A percentile compares a stretch with the other conserved stretches of the same genome.
These are phyloP conservation scores for Ptychodera flava DNA, from an alignment of 35 echinoderm and acorn worm genomes.

Conservation along the genomic window DNA sequence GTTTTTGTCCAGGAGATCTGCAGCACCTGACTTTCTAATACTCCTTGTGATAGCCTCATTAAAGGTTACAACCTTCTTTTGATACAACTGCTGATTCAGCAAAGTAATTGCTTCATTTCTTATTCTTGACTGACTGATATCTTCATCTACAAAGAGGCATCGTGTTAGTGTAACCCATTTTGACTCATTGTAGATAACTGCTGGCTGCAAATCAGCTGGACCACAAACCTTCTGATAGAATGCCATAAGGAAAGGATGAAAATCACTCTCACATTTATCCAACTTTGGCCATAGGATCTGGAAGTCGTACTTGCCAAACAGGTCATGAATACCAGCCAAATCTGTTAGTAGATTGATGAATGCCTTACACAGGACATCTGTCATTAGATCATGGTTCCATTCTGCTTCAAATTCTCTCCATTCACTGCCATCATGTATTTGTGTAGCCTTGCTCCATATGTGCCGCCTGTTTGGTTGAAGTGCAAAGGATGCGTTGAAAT, in stretches of 20 bases:
- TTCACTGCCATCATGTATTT: background rate
- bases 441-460: conserved; percentile 17
- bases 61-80: background rate
- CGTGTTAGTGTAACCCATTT: conserved; percentile 4
- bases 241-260: conserved; percentile 3
- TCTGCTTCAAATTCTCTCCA: conserved; percentile 2
- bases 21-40: background rate
- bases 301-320: conserved; percentile 9
- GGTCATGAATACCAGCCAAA: background rate
- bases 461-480: conserved; percentile 32
- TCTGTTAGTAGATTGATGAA: conserved; percentile 31
- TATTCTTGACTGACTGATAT: background rate
- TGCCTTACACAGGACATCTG: conserved; percentile 29
- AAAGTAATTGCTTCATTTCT: background rate
- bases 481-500: conserved; percentile 39
- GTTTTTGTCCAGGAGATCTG: background rate
- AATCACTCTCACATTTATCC: conserved; percentile 6
- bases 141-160: conserved; percentile 22
- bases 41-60: background rate
- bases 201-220: background rate
- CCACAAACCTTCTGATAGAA: conserved; percentile 29
- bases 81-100: background rate
- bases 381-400: conserved; percentile 36
- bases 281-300: conserved; percentile 42
- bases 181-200: conserved; percentile 5